Conservation (phyloP, 2,888 invertebrate species). For the Dimorphilus gyrociliatus region DNA sequence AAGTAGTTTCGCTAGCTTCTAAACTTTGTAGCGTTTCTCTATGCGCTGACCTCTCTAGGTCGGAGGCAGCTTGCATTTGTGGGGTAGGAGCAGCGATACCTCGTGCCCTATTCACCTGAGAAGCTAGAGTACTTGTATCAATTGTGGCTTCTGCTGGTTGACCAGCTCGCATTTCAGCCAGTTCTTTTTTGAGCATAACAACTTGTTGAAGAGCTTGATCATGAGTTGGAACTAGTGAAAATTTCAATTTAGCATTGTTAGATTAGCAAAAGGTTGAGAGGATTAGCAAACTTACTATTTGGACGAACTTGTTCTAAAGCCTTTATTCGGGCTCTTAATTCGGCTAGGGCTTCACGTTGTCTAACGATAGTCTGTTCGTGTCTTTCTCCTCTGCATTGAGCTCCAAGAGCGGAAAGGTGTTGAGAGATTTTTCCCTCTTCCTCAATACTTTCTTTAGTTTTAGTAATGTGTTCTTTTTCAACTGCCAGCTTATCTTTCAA, state of each 20-base stretch:
- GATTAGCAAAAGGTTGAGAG: neutral
- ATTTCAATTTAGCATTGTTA: too few relatives aligned
- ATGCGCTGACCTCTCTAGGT: slow-evolving; percentile 32
- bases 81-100: slow-evolving; percentile 18
- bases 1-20: slow-evolving; percentile 33
- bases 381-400: slow-evolving; percentile 35
- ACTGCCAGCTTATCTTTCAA: slow-evolving; percentile 19
- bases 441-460: too few relatives aligned
- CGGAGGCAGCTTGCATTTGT: slow-evolving; percentile 19
- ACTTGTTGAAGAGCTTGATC: slow-evolving; percentile 36
- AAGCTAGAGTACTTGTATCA: too few relatives aligned
- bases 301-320: slow-evolving; percentile 24
- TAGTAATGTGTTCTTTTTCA: too few relatives aligned
- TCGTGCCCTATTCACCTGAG: slow-evolving; percentile 21
- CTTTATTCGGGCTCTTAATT: slow-evolving; percentile 28
- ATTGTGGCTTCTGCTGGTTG: too few relatives aligned
- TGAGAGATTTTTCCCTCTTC: slow-evolving; percentile 32
- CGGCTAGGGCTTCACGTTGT: slow-evolving; percentile 35
- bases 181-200: slow-evolving; percentile 33
- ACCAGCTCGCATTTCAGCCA: slow-evolving; percentile 32
- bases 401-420: slow-evolving; percentile 32
- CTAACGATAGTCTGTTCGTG: slow-evolving; percentile 33
- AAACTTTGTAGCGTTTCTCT: slow-evolving; percentile 30
- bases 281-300: slow-evolving; percentile 20
- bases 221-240: slow-evolving; percentile 24